phyloP scores from a whole-genome alignment of 2,113 vertebrate species.

The Acrocephalus arundinaceus region DNA sequence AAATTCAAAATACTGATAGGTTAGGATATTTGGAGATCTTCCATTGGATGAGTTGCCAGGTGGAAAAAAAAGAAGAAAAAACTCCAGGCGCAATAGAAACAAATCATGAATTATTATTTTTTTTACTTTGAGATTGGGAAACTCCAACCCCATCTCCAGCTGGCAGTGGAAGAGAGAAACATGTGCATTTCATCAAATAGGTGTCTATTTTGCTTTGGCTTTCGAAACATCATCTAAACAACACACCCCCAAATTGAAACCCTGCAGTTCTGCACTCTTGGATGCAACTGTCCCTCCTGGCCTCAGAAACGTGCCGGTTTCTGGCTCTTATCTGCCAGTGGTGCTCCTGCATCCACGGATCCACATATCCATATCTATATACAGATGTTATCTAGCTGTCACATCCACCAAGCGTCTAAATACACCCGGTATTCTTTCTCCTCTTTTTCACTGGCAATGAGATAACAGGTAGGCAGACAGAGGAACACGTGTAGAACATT shows the following conservation, averaged over 20 bases:
- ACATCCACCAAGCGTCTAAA: not conserved
- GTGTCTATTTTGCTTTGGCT: not conserved
- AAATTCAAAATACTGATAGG: not conserved
- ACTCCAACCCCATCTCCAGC: not conserved
- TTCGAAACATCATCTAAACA: not conserved
- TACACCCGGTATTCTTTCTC: not conserved
- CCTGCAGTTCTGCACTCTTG: not conserved
- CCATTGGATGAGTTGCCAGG: fast-evolving
- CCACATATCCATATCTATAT: not conserved
- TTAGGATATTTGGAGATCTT: not conserved
- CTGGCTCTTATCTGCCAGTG: not conserved
- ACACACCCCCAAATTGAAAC: not conserved
- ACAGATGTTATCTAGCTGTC: not conserved
- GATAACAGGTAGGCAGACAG: slow-evolving; percentile 49
- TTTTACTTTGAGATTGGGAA: not conserved
- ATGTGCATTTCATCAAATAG: slow-evolving; percentile 29
- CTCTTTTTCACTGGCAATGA: not conserved
- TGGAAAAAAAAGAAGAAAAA: not conserved
- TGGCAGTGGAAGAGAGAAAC: not conserved
- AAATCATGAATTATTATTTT: not conserved
- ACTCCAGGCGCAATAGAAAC: not conserved
- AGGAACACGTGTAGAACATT: slow-evolving; percentile 42
- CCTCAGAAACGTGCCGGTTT: not conserved
- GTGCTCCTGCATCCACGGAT: not conserved
- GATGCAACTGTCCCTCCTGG: not conserved